A percentile compares a stretch with the other conserved stretches of the same genome.
Conservation (phyloP, 2,113 vertebrate species). For the Haemorhous mexicanus region DNA sequence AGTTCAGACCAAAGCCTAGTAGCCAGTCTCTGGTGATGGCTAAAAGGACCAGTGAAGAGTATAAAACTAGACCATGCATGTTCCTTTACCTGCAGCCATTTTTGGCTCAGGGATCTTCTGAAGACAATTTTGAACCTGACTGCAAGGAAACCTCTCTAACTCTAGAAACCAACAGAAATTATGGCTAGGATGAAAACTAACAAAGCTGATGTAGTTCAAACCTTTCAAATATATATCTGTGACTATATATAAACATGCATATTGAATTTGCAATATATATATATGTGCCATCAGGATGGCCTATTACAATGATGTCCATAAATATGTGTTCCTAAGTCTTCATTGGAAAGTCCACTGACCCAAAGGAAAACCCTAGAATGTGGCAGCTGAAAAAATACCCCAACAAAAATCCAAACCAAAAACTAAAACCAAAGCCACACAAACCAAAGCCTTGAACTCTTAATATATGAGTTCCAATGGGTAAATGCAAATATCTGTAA, state of each 20-base stretch:
- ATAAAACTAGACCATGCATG: background rate
- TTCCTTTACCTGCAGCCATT: background rate
- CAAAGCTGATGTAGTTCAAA: background rate
- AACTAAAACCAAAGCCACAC: background rate
- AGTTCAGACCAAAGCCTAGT: background rate
- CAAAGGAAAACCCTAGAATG: background rate
- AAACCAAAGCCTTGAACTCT: background rate
- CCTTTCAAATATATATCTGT: background rate
- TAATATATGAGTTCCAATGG: background rate
- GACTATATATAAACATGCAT: background rate
- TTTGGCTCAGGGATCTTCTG: background rate
- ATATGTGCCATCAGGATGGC: background rate
- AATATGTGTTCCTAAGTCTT: background rate
- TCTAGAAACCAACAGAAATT: background rate
- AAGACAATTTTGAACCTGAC: background rate
- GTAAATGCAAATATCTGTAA: background rate
- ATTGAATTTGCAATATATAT: background rate
- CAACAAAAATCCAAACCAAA: background rate
- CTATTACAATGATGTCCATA: background rate
- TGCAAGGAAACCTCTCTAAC: background rate
- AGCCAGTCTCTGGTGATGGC: background rate
- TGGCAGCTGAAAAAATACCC: accelerated
- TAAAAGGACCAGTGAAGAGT: background rate
- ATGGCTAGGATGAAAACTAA: background rate
- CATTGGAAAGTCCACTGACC: background rate